Conservation (phyloP, 2,113 vertebrate species). For the Grantiella picta region DNA sequence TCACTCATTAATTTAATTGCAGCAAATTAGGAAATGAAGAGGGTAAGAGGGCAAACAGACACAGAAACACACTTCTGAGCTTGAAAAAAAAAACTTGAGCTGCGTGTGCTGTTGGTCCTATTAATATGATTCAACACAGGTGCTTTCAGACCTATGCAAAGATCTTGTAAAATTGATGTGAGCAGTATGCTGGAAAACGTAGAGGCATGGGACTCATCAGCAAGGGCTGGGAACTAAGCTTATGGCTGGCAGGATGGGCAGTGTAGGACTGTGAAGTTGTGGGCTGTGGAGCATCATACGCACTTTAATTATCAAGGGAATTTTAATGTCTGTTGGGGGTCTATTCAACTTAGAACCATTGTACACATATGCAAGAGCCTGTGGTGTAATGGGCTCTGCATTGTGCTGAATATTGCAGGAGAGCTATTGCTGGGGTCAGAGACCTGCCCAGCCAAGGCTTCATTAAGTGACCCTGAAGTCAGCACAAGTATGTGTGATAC, state of each 20-base stretch:
- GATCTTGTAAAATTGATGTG: not conserved
- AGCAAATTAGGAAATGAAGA: not conserved
- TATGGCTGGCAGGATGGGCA: not conserved
- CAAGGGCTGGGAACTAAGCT: not conserved
- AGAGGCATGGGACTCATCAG: not conserved
- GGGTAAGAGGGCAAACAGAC: not conserved
- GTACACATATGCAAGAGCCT: not conserved
- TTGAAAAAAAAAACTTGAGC: not conserved
- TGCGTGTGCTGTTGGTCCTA: not conserved
- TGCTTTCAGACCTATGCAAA: not conserved
- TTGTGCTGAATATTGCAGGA: not conserved
- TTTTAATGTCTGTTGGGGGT: not conserved
- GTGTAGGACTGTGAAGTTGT: not conserved
- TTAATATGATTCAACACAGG: not conserved
- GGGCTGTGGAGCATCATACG: not conserved
- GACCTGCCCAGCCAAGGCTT: not conserved
- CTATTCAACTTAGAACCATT: not conserved
- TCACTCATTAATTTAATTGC: not conserved
- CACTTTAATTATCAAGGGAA: not conserved
- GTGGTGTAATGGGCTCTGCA: not conserved
- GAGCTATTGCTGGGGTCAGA: not conserved
- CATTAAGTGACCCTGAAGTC: not conserved
- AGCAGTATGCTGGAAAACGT: not conserved
- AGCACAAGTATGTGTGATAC: not conserved
- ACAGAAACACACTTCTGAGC: not conserved